Conservation (phyloP, 2,797 vertebrate species). For the Danio aesculapii region DNA sequence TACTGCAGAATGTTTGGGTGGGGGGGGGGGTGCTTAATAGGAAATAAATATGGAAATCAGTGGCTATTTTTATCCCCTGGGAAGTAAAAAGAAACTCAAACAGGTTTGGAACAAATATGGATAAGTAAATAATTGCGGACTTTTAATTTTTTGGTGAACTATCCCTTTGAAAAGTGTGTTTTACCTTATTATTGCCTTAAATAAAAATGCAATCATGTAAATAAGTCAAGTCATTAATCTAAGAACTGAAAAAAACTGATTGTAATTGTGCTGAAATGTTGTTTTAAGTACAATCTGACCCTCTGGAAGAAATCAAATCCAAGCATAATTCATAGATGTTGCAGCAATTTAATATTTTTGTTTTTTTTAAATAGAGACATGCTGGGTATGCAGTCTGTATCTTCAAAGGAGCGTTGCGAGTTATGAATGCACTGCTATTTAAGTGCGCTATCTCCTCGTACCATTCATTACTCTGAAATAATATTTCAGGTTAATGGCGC, state of each 20-base stretch:
- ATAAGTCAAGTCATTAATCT: not conserved
- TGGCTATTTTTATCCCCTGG: no score
- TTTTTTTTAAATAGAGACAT: constrained; percentile 18
- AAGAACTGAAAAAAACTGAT: not conserved
- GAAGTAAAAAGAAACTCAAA: no score
- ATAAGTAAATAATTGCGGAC: no score
- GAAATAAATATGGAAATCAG: no score
- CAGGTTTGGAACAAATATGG: no score
- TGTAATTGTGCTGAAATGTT: not conserved
- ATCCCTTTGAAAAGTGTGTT: not conserved
- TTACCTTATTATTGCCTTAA: not conserved
- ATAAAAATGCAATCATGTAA: not conserved
- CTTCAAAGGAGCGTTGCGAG: not conserved
- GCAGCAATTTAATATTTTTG: not conserved
- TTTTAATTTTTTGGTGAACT: no score
- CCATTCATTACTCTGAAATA: constrained; percentile 17
- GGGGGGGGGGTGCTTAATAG: no score
- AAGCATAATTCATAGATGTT: constrained; percentile 5
- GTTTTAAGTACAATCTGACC: not conserved
- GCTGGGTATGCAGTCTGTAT: constrained; percentile 17
- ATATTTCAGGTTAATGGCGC: constrained; percentile 37
- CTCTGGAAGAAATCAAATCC: not conserved
- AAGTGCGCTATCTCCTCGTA: constrained; percentile 9
- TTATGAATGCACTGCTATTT: constrained; percentile 8
- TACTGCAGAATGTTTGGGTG: no score